Base-by-base conservation (phyloP, 2,113 vertebrate species). In the Chitala chitala region DNA sequence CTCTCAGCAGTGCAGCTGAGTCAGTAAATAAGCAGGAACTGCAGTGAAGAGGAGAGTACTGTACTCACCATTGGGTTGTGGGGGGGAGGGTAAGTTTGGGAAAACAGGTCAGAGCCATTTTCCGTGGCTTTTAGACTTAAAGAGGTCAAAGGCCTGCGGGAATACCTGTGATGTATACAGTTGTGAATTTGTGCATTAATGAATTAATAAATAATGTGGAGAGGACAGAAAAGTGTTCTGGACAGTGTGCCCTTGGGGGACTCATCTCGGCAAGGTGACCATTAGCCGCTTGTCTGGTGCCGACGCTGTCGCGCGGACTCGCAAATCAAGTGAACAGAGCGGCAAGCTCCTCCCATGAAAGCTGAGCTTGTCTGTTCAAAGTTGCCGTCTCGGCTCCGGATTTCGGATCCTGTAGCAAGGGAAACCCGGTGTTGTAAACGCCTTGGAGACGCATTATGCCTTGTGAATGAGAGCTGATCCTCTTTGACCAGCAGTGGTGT, bases 181-280 rank as follows among this genome's bases (percentile, higher is more conserved):
- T 12, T 8, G 42, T 26, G 64, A 68, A 46, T 22, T 46, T 48
- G 42, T 48, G 42, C 64, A 68, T 26, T 68, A 68, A 46, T 68
- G 42, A 10, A 26, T 68, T 22, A 68, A 68, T 68, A 68, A 68
- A 68, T 48, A 46, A 68, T 46, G 64, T 46, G 64, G 40, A 46
- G 42, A 13, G 5, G 22, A 6, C 1, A 26, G 42, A 68, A 42
- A 46, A 68, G 42, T 46, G 42, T 24, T 22, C 22, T 46, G 42
- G 64, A 68, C 42, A 46, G n/a, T 22, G 7, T 12, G 64, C 42
- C 42, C 22, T 7, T 7, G 42, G 64, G 59, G 38, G 29, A 7
- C 59, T 63, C 59, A 3, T 1, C 38, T 63, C 59, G 31, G n/a
- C 31, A 20, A 63, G 59, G 59, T 38, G 31, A 63, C 59, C 59